Conservation (phyloP, 2,888 invertebrate genomes). For the Archips xylosteana region DNA sequence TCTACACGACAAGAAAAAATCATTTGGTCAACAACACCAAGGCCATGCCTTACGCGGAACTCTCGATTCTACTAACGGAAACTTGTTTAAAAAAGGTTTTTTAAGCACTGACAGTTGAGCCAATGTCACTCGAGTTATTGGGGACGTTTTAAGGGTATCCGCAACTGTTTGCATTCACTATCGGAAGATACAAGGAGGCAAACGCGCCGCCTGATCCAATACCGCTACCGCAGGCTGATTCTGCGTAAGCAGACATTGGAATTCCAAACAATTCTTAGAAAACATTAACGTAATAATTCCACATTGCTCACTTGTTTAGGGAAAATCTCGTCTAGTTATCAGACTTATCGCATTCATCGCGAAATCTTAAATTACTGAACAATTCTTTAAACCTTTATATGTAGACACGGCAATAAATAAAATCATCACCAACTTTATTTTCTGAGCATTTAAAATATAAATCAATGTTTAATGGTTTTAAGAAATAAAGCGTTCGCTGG, state of each 20-base stretch:
- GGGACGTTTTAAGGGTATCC: slow-evolving; percentile 65
- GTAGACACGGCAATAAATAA: background rate
- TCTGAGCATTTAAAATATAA: slow-evolving; percentile 7
- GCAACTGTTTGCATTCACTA: slow-evolving; percentile 45
- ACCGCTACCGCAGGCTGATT: slow-evolving; percentile 21
- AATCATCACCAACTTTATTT: background rate
- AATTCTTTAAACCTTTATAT: background rate
- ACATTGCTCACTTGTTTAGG: slow-evolving; percentile 6
- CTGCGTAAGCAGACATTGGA: slow-evolving; percentile 14
- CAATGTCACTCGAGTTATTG: slow-evolving; percentile 74
- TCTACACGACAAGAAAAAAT: slow-evolving; percentile 67
- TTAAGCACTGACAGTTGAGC: slow-evolving; percentile 30
- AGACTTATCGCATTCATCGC: background rate
- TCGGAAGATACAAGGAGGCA: slow-evolving; percentile 27
- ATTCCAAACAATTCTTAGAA: slow-evolving; percentile 30
- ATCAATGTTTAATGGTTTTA: slow-evolving; percentile 22
- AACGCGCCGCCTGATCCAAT: slow-evolving; percentile 22
- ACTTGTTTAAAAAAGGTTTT: slow-evolving; percentile 43
- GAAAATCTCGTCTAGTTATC: slow-evolving; percentile 7
- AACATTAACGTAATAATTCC: slow-evolving; percentile 4
- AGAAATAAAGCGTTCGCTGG: slow-evolving; percentile 31
- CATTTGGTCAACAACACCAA: slow-evolving; percentile 73
- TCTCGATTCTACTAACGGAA: slow-evolving; percentile 58
- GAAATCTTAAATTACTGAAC: background rate
- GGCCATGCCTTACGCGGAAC: slow-evolving; percentile 75